Evolutionary conservation across 2,797 vertebrate species (phyloP), one percentile per base, ranked within the genome.

Genomic region (Enteromius afrohamiltoni): DNA sequence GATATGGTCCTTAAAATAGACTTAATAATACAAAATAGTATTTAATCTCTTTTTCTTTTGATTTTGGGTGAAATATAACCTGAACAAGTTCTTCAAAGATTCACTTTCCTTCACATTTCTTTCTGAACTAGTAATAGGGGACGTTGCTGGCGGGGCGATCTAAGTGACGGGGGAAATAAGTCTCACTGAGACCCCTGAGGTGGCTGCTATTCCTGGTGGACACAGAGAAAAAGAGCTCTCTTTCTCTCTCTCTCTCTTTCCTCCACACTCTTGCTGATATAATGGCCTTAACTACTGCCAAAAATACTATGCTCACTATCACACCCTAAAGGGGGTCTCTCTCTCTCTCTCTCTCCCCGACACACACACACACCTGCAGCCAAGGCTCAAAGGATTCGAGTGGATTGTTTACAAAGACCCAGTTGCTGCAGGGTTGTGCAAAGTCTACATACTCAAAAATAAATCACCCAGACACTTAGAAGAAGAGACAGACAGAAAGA

Each of bases 241-340:
- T 60, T 2, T 29, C 23, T 51, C 53, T 21, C 7, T 68, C 17
- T 16, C 51, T 70, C 64, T 21, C 79, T 76, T 49, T 75, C 29
- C 58, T 19, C n/a, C 45, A 51, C 76, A 70, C 77, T 14, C 77
- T 53, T 42, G 9, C 65, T 82, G 53, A 37, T 51, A 81, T 77
- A 81, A 77, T 82, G 84, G 75, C 53, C 73, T 70, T 77, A 77
- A 70, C 65, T 62, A 45, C 68, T 81, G 55, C 84, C 75, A 85
- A 77, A 82, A 82, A 77, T 85, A 85, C 65, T 58, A 68, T 60
- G 17, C 45, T 53, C 71, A 73, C 80, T 19, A 82, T 45, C 70
- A 76, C 31, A 67, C 60, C 31, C 79, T 49, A 21, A 67, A 42
- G 65, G 51, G 23, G 60, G 62, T 1, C 26, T 6, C 70, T 49